A percentile compares a stretch with the other conserved stretches of the same genome.
phyloP scores from a whole-genome alignment of 37 sponge, comb jelly and placozoan genomes.

The Hormiphora californensis region DNA sequence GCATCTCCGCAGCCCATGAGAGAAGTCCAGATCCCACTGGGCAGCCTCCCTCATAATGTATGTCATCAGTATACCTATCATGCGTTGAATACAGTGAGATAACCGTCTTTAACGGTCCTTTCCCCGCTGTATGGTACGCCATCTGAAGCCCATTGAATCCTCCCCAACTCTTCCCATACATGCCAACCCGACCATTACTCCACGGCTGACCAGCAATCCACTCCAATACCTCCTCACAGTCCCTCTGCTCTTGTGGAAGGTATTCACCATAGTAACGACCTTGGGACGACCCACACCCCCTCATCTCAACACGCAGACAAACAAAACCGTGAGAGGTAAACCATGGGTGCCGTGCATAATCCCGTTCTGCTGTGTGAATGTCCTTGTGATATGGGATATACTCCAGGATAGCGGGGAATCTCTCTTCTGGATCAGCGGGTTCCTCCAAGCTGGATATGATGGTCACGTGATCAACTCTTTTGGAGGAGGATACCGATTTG shows the following conservation, averaged over 20 bases:
- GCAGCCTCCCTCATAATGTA: slow-evolving; percentile 21
- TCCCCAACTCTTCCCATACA: slow-evolving; percentile 54
- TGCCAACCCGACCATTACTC: slow-evolving; percentile 40
- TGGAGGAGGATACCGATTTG: too few species aligned
- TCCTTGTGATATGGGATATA: slow-evolving; percentile 51
- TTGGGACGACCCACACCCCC: not conserved
- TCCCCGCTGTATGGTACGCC: not conserved
- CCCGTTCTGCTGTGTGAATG: not conserved
- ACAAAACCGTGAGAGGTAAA: slow-evolving; percentile 49
- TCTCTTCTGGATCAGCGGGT: not conserved
- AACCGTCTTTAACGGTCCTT: slow-evolving; percentile 33
- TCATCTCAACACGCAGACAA: slow-evolving; percentile 5
- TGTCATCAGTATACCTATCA: slow-evolving; percentile 26
- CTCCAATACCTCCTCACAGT: not conserved
- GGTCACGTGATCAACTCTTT: not conserved
- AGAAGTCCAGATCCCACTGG: not conserved
- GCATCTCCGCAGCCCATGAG: slow-evolving; percentile 4
- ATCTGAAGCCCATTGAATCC: slow-evolving; percentile 50
- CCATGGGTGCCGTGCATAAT: slow-evolving; percentile 33
- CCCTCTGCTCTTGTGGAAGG: not conserved
- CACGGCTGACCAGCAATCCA: not conserved
- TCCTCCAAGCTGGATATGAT: not conserved
- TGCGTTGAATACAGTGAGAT: slow-evolving; percentile 36
- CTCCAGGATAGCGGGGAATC: slow-evolving; percentile 42
- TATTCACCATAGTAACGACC: slow-evolving; percentile 41